Conservation (phyloP, 2,797 vertebrate genomes). For the Huso huso region DNA sequence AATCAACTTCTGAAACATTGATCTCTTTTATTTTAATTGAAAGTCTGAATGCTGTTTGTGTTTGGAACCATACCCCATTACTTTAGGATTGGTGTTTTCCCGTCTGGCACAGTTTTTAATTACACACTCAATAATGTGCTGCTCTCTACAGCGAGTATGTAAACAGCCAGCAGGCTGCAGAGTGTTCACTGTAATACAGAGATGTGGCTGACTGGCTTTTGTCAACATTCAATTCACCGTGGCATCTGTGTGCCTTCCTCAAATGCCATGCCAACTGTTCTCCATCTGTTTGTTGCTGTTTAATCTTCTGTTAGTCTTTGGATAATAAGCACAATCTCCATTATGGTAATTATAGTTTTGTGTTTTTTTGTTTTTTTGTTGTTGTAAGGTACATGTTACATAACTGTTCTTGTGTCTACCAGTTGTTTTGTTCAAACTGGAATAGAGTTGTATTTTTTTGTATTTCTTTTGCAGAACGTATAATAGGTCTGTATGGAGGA, state of each 20-base stretch:
- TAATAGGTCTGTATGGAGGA: no score
- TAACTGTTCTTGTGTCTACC: no score
- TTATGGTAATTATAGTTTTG: not conserved
- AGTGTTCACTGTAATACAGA: not conserved
- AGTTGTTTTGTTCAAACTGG: no score
- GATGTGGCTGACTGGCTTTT: conserved; percentile 2
- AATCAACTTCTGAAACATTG: no score
- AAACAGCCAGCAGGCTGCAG: not conserved
- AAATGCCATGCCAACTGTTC: conserved; percentile 1
- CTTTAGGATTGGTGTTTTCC: not conserved
- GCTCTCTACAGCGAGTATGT: not conserved
- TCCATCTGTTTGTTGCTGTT: not conserved
- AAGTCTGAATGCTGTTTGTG: no score
- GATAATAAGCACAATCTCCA: not conserved
- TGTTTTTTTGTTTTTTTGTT: no score
- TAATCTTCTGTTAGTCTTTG: not conserved
- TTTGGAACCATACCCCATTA: not conserved
- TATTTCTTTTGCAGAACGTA: no score
- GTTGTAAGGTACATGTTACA: no score
- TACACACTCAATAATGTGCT: conserved; percentile 1
- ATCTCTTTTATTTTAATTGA: no score
- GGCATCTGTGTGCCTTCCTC: not conserved
- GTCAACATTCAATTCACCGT: not conserved
- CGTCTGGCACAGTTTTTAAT: not conserved
- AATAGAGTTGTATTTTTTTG: no score